Percentiles rank a stretch among this genome's conserved stretches.
phyloP scores from a whole-genome alignment of 2,797 vertebrate genomes.

The Gambelia wislizenii region DNA sequence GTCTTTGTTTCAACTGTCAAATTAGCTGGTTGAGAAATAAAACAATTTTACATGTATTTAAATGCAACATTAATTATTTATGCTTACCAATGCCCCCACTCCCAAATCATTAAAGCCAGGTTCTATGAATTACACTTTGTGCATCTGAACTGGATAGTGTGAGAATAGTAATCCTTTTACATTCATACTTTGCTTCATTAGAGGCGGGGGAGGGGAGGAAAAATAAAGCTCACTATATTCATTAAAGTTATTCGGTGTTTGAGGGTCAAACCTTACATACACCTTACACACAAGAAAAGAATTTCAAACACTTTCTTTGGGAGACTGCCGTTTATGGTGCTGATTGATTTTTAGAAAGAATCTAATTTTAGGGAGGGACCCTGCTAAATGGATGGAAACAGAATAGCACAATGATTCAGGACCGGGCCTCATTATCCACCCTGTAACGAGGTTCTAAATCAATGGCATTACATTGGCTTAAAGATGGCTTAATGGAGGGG shows the following conservation, averaged over 20 bases:
- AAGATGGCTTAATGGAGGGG: constrained; percentile 40
- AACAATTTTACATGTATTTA: constrained; percentile 81
- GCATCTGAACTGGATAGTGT: constrained; percentile 73
- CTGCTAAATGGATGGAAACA: constrained; percentile 41
- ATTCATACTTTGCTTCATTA: constrained; percentile 75
- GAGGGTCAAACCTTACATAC: constrained; percentile 58
- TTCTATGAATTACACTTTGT: constrained; percentile 78
- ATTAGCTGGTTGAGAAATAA: constrained; percentile 84
- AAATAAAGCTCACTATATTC: constrained; percentile 70
- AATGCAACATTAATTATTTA: constrained; percentile 84
- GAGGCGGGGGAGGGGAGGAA: constrained; percentile 34
- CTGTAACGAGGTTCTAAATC: constrained; percentile 40
- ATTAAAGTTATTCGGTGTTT: constrained; percentile 66
- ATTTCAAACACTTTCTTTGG: constrained; percentile 36
- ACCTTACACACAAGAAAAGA: neutral
- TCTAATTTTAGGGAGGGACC: constrained; percentile 37
- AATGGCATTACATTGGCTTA: constrained; percentile 12
- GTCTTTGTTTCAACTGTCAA: constrained; percentile 83
- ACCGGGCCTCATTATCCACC: constrained; percentile 29
- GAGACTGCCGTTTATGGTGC: constrained; percentile 54
- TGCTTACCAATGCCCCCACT: constrained; percentile 59
- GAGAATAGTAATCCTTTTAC: constrained; percentile 75
- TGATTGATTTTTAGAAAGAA: constrained; percentile 45
- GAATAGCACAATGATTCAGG: constrained; percentile 44
- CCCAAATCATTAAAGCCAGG: constrained; percentile 71